Evolutionary conservation across 2,797 vertebrate genomes (phyloP).

Genomic region (Sardinella longiceps): DNA sequence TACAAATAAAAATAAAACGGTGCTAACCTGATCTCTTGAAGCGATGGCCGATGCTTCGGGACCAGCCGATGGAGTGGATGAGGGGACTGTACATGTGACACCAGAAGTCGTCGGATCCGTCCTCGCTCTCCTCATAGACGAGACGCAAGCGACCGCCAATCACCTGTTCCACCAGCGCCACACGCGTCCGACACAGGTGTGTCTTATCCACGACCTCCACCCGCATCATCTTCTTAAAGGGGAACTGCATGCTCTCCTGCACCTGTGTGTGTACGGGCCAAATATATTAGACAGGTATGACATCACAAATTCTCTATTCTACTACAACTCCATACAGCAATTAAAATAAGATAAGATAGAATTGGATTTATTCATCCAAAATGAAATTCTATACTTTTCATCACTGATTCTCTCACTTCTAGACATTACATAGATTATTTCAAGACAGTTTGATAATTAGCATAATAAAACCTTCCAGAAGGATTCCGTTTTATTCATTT

Average conservation of each 20-base stretch:
- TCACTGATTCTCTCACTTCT: too few species aligned
- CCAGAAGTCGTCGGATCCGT: constrained; percentile 96
- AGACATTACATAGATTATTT: too few species aligned
- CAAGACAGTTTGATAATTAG: too few species aligned
- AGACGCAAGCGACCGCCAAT: constrained; percentile 91
- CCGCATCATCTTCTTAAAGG: constrained; percentile 96
- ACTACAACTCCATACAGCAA: too few species aligned
- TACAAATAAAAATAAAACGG: too few species aligned
- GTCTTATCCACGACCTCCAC: constrained; percentile 99
- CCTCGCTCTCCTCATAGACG: constrained; percentile 95
- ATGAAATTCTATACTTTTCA: too few species aligned
- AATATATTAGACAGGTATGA: too few species aligned
- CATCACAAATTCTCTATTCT: too few species aligned
- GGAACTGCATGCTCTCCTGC: constrained; percentile 93
- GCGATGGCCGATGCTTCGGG: constrained; percentile 95
- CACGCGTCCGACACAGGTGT: constrained; percentile 93
- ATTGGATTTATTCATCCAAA: too few species aligned
- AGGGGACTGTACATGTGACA: constrained; percentile 98
- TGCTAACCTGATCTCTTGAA: constrained; percentile 94
- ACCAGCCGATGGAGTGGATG: constrained; percentile 97
- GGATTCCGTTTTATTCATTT: too few species aligned
- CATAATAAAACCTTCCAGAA: too few species aligned
- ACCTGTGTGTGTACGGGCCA: constrained; percentile 71
- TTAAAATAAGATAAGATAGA: too few species aligned
- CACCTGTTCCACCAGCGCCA: constrained; percentile 92